Percentiles rank a stretch among this genome's conserved stretches.
Conservation (phyloP, 1,140 invertebrate species). For the Bombus haemorrhoidalis region DNA sequence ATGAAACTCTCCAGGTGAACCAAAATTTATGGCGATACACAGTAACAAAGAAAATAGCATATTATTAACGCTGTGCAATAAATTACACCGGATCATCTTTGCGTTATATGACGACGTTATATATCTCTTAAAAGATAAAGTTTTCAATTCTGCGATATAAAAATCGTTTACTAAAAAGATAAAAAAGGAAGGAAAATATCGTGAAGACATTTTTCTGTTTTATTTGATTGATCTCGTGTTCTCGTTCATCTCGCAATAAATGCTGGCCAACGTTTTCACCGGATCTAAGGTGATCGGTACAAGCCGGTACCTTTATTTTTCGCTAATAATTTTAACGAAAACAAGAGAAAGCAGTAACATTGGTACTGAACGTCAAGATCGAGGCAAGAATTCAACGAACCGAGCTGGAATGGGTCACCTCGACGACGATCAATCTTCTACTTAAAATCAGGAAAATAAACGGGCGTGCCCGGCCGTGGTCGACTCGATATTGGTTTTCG, state of each 20-base stretch:
- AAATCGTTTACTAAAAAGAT: neutral
- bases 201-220: neutral
- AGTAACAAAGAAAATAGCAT: neutral
- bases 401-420: slow-evolving; percentile 33
- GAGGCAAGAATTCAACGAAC: slow-evolving; percentile 65
- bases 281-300: neutral
- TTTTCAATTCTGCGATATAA: no score
- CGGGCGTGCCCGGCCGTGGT: slow-evolving; percentile 43
- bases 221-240: neutral
- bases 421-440: slow-evolving; percentile 67
- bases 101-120: no score
- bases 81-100: no score
- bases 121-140: no score
- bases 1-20: neutral
- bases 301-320: neutral
- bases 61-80: neutral
- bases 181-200: neutral
- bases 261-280: neutral
- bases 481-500: slow-evolving; percentile 67
- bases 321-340: neutral
- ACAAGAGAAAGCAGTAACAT: slow-evolving; percentile 40
- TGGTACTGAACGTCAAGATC: slow-evolving; percentile 66
- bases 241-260: neutral
- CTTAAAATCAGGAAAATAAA: slow-evolving; percentile 73
- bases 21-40: neutral